Evolutionary conservation across 2,888 invertebrate species (phyloP), one percentile per base, ranked within the genome.

Genomic region (Blastobasis adustella): DNA sequence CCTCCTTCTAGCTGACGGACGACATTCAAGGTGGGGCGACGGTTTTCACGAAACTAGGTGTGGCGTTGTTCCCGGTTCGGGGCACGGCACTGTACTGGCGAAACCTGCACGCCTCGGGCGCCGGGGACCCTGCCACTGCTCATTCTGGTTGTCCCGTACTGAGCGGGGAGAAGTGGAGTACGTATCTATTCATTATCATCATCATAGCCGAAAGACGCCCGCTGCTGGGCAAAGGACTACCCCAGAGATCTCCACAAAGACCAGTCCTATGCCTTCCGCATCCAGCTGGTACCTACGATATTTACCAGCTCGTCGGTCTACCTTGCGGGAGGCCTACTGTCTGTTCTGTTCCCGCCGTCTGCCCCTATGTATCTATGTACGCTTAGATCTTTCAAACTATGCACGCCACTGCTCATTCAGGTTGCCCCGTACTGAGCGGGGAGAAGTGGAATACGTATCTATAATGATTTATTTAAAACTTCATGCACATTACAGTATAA

Each of bases 81-180:
- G 95, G 97, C n/a, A 91, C 96, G 23, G 98, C 98, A 7, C 96
- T 96, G 4, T 98, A 97, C 84, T 99, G 98, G 98, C 92, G 94
- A 77, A 99, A 99, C 86, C 90, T 99, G 58, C 93, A 95, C 78
- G 92, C 93, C 5, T 96, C 93, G 59, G 98, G 98, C 0, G 96
- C 97, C 65, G 98, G 98, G 5, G 96, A 99, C 86, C 91, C 92
- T 61, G 90, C 93, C 63, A 99, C 98, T 3, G 88, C 98, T 53
- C 99, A 99, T 87, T 98, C 98, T 2, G 98, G 98, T 49, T 99
- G 99, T 80, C 98, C 98, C 0, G 98, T 99, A 41, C 91, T 99
- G n/a, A 93, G 96, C 4, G 99, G 99, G 49, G 95, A 95, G 42
- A 99, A 99, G 90, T 99, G 98, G 98, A 98, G 97, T 96, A 10